Conservation (phyloP, 1,140 invertebrate genomes). For the Magallana angulata region DNA sequence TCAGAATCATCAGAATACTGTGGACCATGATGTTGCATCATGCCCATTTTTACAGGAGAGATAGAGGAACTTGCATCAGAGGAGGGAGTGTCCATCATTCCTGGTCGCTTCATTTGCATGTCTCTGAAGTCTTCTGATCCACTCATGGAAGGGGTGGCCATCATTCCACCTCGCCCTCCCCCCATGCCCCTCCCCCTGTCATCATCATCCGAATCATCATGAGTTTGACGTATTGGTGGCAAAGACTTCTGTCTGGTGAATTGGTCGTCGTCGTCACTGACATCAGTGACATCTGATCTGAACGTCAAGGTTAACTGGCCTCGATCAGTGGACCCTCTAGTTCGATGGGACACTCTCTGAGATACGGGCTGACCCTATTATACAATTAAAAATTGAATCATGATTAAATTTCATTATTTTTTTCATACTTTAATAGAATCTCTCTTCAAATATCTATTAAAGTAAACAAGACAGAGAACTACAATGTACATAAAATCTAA, state of each 20-base stretch:
- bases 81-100: slow-evolving; percentile 63
- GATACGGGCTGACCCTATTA: slow-evolving; percentile 47
- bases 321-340: slow-evolving; percentile 57
- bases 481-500: too few species aligned
- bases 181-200: slow-evolving; percentile 24
- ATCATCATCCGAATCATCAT: slow-evolving; percentile 45
- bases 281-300: slow-evolving; percentile 57
- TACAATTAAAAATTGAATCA: not conserved
- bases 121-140: slow-evolving; percentile 62
- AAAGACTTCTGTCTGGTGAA: slow-evolving; percentile 40
- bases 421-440: too few species aligned
- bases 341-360: slow-evolving; percentile 53
- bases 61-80: slow-evolving; percentile 53
- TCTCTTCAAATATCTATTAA: too few species aligned
- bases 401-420: not conserved
- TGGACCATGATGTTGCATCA: slow-evolving; percentile 31
- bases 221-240: slow-evolving; percentile 45
- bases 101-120: slow-evolving; percentile 43
- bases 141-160: slow-evolving; percentile 53
- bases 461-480: too few species aligned
- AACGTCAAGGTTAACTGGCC: slow-evolving; percentile 50
- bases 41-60: slow-evolving; percentile 33
- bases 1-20: slow-evolving; percentile 50
- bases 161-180: slow-evolving; percentile 19
- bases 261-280: slow-evolving; percentile 50